phyloP scores from a whole-genome alignment of 2,888 invertebrate species.

The Phragmatobia fuliginosa region DNA sequence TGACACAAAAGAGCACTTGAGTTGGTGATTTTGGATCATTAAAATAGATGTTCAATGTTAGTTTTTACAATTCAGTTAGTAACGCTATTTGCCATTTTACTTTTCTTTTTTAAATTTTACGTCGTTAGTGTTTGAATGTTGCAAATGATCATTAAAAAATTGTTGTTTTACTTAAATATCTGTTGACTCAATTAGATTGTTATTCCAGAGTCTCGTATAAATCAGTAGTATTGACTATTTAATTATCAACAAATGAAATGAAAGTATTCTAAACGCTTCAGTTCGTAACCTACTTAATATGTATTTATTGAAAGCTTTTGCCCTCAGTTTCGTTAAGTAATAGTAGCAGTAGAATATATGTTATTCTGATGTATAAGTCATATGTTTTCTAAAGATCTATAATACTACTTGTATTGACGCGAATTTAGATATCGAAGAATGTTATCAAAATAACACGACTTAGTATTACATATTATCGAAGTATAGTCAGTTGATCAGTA shows the following conservation, averaged over 20 bases:
- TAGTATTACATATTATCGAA: neutral
- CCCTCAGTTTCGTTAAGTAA: no score
- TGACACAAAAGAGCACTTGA: constrained; percentile 43
- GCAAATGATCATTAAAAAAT: neutral
- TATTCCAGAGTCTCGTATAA: constrained; percentile 39
- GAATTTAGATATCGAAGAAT: neutral
- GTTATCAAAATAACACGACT: neutral
- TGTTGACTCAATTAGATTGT: constrained; percentile 14
- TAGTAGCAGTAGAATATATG: no score
- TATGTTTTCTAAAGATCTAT: neutral
- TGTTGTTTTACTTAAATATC: neutral
- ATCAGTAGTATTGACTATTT: constrained; percentile 16
- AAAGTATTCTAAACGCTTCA: neutral
- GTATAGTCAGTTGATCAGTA: neutral
- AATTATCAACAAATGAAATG: neutral
- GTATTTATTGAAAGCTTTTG: neutral
- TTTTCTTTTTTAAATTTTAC: neutral
- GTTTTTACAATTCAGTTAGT: constrained; percentile 48
- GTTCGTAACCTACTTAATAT: neutral
- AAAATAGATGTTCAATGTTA: constrained; percentile 54
- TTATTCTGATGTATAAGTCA: no score
- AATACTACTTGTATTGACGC: neutral
- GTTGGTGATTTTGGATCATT: constrained; percentile 53
- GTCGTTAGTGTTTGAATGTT: neutral
- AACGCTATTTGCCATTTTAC: constrained; percentile 28